phyloP scores from a whole-genome alignment of 2,113 vertebrate genomes.

The Ammodytes dubius region DNA sequence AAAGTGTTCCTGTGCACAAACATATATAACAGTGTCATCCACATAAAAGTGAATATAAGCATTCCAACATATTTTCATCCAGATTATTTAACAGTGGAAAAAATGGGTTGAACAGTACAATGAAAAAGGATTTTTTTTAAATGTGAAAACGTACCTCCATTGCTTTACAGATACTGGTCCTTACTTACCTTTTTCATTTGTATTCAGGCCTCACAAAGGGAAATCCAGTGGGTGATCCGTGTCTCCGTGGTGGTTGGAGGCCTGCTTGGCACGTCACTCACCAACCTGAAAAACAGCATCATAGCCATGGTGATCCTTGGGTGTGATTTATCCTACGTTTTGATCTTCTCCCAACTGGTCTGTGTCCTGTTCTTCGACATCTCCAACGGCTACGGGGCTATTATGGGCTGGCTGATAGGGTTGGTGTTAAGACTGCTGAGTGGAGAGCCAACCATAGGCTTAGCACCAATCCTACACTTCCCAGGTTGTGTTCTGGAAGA shows the following conservation, averaged over 20 bases:
- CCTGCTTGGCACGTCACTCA: not conserved
- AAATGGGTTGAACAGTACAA: too few species aligned
- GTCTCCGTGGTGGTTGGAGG: not conserved
- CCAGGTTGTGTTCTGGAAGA: slow-evolving; percentile 72
- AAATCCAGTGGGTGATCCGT: slow-evolving; percentile 6
- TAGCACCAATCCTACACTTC: slow-evolving; percentile 72
- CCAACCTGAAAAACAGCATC: not conserved
- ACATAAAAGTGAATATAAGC: too few species aligned
- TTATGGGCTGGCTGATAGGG: slow-evolving; percentile 74
- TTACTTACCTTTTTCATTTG: not conserved
- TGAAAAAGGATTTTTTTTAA: too few species aligned
- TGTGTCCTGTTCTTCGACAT: slow-evolving; percentile 68
- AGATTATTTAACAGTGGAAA: too few species aligned
- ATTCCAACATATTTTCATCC: too few species aligned
- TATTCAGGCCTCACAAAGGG: not conserved
- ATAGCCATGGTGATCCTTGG: not conserved
- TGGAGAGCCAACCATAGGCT: slow-evolving; percentile 78
- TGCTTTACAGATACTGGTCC: too few species aligned
- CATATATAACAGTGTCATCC: too few species aligned
- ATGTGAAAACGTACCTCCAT: too few species aligned
- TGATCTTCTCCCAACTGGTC: slow-evolving; percentile 84
- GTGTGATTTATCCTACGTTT: slow-evolving; percentile 47
- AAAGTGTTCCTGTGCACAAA: too few species aligned
- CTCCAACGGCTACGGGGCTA: slow-evolving; percentile 81
- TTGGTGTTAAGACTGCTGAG: slow-evolving; percentile 77